Evolutionary conservation across 2,888 invertebrate species (phyloP), one percentile per base, ranked within the genome.

Genomic region (Drosophila paramelanica): DNA sequence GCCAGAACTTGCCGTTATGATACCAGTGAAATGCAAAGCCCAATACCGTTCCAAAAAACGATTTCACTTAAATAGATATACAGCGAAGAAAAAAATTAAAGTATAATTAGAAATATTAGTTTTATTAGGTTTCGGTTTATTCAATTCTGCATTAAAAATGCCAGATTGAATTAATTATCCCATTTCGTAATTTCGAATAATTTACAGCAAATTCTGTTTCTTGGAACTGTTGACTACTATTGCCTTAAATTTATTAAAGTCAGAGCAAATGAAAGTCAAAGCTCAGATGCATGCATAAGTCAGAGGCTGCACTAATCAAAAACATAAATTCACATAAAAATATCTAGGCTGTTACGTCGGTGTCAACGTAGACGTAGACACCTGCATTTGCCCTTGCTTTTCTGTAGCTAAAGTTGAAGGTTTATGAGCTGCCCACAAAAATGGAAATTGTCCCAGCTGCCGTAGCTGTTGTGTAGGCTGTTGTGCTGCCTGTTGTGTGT

Each of bases 301-400:
- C 75, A 89, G 73, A 80, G 70, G 57, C 72, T 82, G 80, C 73
- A 82, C 88, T 89, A 85, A 86, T 86, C 85, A 86, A 89, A 86
- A 76, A 77, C 88, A 86, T 86, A 86, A 88, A 86, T 86, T 85
- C 89, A 82, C 87, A 88, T 85, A 77, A 88, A 82, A 86, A 85
- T 74, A 70, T 74, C 62, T 65, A 67, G 73, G 67, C 51, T 60
- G 43, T 17, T 25, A 20, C 10, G 53, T 42, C 14, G 31, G 31
- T 46, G 36, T 50, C 45, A 50, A 57, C 60, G 58, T 53, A 47
- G 51, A 52, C 47, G 47, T 55, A 83, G 67, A 88, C 87, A 86
- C 84, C 87, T 82, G 84, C 77, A 73, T 56, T 67, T 79, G 88
- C 81, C 85, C 79, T 81, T 87, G 88, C 53, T 62, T 60, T 51